phyloP scores from a whole-genome alignment of 2,888 invertebrate species.

The Bellardia pandia region DNA sequence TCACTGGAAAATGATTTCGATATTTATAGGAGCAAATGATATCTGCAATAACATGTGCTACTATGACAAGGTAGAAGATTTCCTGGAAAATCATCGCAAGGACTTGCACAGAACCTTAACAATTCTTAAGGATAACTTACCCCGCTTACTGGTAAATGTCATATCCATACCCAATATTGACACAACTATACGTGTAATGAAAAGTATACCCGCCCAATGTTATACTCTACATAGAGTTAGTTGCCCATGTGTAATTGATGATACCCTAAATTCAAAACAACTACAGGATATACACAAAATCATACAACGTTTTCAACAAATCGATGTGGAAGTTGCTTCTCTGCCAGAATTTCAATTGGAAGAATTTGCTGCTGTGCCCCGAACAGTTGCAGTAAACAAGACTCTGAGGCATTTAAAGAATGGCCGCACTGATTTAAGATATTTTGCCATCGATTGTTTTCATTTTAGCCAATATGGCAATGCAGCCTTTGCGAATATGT shows the following conservation, averaged over 20 bases:
- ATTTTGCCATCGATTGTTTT: conserved; percentile 86
- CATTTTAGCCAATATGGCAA: conserved; percentile 87
- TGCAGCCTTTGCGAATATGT: conserved; percentile 84
- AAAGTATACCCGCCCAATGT: conserved; percentile 73
- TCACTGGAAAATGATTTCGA: conserved; percentile 87
- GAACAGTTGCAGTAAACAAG: conserved; percentile 82
- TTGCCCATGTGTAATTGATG: conserved; percentile 78
- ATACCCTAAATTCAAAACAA: conserved; percentile 69
- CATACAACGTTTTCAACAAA: conserved; percentile 83
- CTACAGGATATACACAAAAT: conserved; percentile 62
- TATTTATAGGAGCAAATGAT: conserved; percentile 87
- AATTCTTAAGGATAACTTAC: conserved; percentile 85
- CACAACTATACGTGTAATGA: conserved; percentile 71
- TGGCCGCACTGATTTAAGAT: conserved; percentile 84
- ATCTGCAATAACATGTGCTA: conserved; percentile 86
- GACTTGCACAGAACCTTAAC: conserved; percentile 85
- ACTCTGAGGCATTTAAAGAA: conserved; percentile 80
- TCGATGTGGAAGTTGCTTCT: conserved; percentile 85
- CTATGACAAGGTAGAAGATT: conserved; percentile 80
- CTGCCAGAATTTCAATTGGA: conserved; percentile 80
- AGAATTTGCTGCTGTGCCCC: conserved; percentile 86
- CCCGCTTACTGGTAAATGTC: conserved; percentile 82
- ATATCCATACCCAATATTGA: conserved; percentile 77
- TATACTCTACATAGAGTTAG: conserved; percentile 76
- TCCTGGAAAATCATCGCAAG: conserved; percentile 84